phyloP scores from a whole-genome alignment of 2,888 invertebrate species.

The Nineta flava region DNA sequence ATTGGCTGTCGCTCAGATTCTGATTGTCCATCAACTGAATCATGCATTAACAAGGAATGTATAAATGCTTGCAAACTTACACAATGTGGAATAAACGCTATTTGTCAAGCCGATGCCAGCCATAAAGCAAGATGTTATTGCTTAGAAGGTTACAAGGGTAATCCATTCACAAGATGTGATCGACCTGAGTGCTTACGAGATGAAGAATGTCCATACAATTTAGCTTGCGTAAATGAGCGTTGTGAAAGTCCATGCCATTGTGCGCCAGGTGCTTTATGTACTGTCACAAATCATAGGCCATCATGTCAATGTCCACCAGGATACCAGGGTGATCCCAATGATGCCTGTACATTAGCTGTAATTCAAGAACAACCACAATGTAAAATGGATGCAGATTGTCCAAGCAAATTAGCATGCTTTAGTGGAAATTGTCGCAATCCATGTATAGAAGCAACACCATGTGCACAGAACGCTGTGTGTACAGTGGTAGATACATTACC shows the following conservation, averaged over 20 bases:
- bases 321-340: slow-evolving; percentile 60
- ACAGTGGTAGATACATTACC: slow-evolving; percentile 74
- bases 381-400: slow-evolving; percentile 65
- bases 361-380: slow-evolving; percentile 35
- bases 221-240: slow-evolving; percentile 60
- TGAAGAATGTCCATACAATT: slow-evolving; percentile 59
- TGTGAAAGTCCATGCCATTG: slow-evolving; percentile 79
- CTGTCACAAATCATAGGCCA: slow-evolving; percentile 58
- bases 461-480: slow-evolving; percentile 66
- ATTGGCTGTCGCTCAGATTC: slow-evolving; percentile 74
- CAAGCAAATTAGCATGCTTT: slow-evolving; percentile 73
- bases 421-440: slow-evolving; percentile 66
- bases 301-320: slow-evolving; percentile 71
- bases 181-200: slow-evolving; percentile 62
- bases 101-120: slow-evolving; percentile 56
- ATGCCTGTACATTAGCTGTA: slow-evolving; percentile 44
- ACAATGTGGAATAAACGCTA: slow-evolving; percentile 66
- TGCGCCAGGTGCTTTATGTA: slow-evolving; percentile 60
- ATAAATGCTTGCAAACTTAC: slow-evolving; percentile 62
- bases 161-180: slow-evolving; percentile 62
- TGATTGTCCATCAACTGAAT: slow-evolving; percentile 67
- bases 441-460: slow-evolving; percentile 59
- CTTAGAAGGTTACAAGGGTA: slow-evolving; percentile 55
- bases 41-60: slow-evolving; percentile 70
- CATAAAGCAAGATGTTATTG: slow-evolving; percentile 70